Evolutionary conservation across 2,797 vertebrate species (phyloP), one percentile per base, ranked within the genome.

Genomic region (Sylvilagus floridanus): DNA sequence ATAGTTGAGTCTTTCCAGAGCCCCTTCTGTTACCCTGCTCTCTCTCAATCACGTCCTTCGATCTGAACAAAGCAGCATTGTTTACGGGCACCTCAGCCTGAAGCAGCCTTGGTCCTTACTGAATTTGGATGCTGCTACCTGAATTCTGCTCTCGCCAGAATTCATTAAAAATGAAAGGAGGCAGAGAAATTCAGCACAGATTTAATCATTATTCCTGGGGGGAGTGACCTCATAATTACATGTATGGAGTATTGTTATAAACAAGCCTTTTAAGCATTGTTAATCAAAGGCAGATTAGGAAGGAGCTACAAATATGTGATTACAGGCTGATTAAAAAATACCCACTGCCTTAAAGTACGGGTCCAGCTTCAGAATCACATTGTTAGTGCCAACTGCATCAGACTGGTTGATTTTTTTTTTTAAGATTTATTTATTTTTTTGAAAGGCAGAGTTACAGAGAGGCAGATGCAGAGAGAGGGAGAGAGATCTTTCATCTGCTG

Each of bases 91-190:
- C 54, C 14, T 85, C 65, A 52, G 71, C 63, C 78, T 88, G 22
- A 50, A 63, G 57, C 75, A 71, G 10, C 37, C 57, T 84, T 22
- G 66, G 32, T 90, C 37, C 11, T 95, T 91, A 65, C 24, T 68
- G 73, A 92, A 73, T 83, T 73, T 85, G 47, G 62, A 63, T 72
- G 35, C 47, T 79, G 66, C 76, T 87, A 14, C n/a, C 88, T 76
- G 78, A 47, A 47, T 9, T 47, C 42, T 47, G 72, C 14, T 28
- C 63, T 63, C 72, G 79, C 76, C 68, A 79, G 60, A 77, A 54
- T 89, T 87, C 65, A 94, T 77, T 75, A 78, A 75, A 93, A 84
- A 76, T 65, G 63, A 77, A 94, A 82, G 66, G 47, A 96, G 47
- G 62, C 65, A 50, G 84, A 92, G 47, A 35, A 72, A 42, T 57